Conservation (phyloP, 2,113 vertebrate species). For the Daphoenositta chrysoptera region DNA sequence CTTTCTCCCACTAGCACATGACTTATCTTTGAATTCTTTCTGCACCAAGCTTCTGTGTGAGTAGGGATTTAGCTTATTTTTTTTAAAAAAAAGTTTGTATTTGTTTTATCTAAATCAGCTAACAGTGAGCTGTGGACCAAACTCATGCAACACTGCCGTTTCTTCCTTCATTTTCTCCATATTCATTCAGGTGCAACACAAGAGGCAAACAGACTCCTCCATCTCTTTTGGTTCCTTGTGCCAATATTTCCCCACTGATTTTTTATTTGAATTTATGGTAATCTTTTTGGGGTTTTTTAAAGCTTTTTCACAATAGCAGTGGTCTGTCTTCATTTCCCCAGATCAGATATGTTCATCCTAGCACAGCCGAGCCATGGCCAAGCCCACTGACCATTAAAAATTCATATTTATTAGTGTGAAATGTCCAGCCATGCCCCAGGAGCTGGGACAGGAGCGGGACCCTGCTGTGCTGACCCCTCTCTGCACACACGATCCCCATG, state of each 20-base stretch:
- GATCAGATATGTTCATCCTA: neutral
- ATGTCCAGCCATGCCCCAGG: neutral
- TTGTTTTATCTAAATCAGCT: neutral
- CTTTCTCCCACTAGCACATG: neutral
- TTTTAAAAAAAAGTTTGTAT: neutral
- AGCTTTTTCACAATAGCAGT: neutral
- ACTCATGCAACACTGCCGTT: neutral
- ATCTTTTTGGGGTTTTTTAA: neutral
- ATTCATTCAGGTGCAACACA: neutral
- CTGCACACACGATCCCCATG: fast-evolving
- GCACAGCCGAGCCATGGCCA: neutral
- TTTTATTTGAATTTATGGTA: neutral
- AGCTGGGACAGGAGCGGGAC: neutral
- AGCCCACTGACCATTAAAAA: neutral
- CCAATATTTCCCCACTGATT: neutral
- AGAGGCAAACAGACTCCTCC: neutral
- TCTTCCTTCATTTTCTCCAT: neutral
- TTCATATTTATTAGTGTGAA: neutral
- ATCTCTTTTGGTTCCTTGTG: neutral
- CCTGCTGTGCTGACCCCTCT: neutral
- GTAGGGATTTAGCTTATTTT: neutral
- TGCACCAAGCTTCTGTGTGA: neutral
- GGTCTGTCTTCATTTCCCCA: neutral
- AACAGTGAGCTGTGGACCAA: neutral
- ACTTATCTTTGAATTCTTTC: neutral